phyloP scores from a whole-genome alignment of 2,888 invertebrate species.

The Rhimphoctona megacephalus region DNA sequence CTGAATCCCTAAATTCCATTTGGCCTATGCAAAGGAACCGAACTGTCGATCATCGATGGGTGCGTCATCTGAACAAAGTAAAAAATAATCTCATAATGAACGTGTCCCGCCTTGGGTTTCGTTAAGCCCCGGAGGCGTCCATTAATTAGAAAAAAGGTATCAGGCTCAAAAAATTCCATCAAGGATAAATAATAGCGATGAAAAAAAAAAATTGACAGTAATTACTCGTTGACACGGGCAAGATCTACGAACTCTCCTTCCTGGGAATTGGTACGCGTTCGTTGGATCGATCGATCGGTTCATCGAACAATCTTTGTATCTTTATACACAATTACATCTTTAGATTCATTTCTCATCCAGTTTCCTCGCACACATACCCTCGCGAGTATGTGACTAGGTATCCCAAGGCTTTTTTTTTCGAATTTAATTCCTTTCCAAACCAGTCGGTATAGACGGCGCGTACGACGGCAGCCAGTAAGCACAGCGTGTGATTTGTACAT shows the following conservation, averaged over 20 bases:
- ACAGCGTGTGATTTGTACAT: slow-evolving; percentile 50
- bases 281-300: slow-evolving; percentile 58
- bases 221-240: slow-evolving; percentile 60
- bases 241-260: slow-evolving; percentile 57
- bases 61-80: not conserved
- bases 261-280: slow-evolving; percentile 48
- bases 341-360: slow-evolving; percentile 48
- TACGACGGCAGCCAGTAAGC: slow-evolving; percentile 36
- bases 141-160: slow-evolving; percentile 40
- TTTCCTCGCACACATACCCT: slow-evolving; percentile 40
- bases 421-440: slow-evolving; percentile 56
- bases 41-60: not conserved
- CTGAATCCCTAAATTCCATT: not conserved
- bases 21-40: not conserved
- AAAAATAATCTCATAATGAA: slow-evolving; percentile 28
- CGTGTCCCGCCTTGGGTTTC: not conserved
- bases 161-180: slow-evolving; percentile 10
- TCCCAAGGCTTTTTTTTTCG: slow-evolving; percentile 50
- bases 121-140: slow-evolving; percentile 12
- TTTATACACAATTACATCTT: not conserved
- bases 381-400: slow-evolving; percentile 51
- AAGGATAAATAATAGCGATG: slow-evolving; percentile 21
- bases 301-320: slow-evolving; percentile 24
- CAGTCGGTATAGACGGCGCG: slow-evolving; percentile 58
- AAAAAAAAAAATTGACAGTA: slow-evolving; percentile 47